Base-by-base conservation (phyloP, 92 coral and sea anemone species). In the Palythoa grandiflora region DNA sequence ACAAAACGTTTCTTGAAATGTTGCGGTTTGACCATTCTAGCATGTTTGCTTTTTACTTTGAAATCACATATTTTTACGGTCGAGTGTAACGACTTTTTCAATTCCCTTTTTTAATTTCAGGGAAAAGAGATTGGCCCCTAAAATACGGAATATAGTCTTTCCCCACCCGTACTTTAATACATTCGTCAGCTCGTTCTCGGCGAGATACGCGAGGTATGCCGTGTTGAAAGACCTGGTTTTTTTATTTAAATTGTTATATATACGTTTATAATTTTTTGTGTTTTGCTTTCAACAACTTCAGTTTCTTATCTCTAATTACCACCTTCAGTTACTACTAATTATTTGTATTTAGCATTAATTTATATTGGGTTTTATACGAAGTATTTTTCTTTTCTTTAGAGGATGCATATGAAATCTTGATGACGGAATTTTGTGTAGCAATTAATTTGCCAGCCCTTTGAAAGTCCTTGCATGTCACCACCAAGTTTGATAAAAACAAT, bases 111-210 rank as follows among this genome's bases (percentile, higher is more conserved):
- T n/a, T n/a, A n/a, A n/a, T n/a, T n/a, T n/a, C n/a, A 77, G 66
- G 81, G 66, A 0, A 52, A 20, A 20, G 81, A 77, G 9, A 12
- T 7, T 20, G 79, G 68, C 0, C 48, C 68, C 1, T 19, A 1
- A 0, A 21, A 77, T 52, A 17, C 68, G 2, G 81, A 77, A 44
- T 77, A 53, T 8, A 36, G 63, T 13, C 52, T 74, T 20, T 44
- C 81, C 0, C 40, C 39, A 2, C 81, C 81, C 2, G 81, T 77
- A 8, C 81, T 77, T 1, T 66, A 77, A 13, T 51, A 77, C 20
- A 77, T 77, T 19, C 81, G 81, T 12, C 44, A 51, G 65, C 81
- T 77, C 50, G 81, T 53, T 21, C 81, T 66, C 8, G 81, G 81
- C 40, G 79, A 75, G 38, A 3, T 75, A 47, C 79, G 79, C 79